Conservation (phyloP, 2,888 invertebrate species). For the Notocelia uddmanniana region DNA sequence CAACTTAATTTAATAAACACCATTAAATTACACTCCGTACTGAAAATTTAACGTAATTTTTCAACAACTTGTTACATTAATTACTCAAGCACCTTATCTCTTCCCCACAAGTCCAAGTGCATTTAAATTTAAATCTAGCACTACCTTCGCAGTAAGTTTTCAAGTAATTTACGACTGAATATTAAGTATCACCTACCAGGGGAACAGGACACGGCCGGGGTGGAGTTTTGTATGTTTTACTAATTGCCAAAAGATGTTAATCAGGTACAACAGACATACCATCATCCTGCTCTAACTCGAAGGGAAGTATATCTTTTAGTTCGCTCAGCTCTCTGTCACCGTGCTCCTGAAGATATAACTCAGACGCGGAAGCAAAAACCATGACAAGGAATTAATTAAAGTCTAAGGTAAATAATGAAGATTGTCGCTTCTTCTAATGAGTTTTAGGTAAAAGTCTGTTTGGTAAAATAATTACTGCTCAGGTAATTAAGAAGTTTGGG, state of each 20-base stretch:
- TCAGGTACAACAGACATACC: slow-evolving; percentile 76
- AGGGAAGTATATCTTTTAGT: slow-evolving; percentile 55
- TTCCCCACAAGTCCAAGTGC: slow-evolving; percentile 65
- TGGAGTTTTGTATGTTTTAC: slow-evolving; percentile 88
- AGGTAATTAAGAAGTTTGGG: slow-evolving; percentile 81
- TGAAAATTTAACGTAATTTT: slow-evolving; percentile 25
- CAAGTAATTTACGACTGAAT: slow-evolving; percentile 84
- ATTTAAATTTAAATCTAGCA: slow-evolving; percentile 73
- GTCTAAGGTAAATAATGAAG: slow-evolving; percentile 85
- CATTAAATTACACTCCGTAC: background rate
- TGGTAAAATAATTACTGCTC: slow-evolving; percentile 76
- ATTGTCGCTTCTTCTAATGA: slow-evolving; percentile 83
- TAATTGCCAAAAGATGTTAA: slow-evolving; percentile 88
- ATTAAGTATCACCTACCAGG: slow-evolving; percentile 85
- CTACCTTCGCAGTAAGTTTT: slow-evolving; percentile 82
- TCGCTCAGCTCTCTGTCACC: slow-evolving; percentile 56
- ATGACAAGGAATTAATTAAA: slow-evolving; percentile 87
- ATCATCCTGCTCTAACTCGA: slow-evolving; percentile 59
- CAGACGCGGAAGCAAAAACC: slow-evolving; percentile 85
- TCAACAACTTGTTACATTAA: slow-evolving; percentile 44
- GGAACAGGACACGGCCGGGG: slow-evolving; percentile 83
- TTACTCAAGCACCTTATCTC: slow-evolving; percentile 66
- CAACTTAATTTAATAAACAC: slow-evolving; percentile 25
- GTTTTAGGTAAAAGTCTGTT: slow-evolving; percentile 72
- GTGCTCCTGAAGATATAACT: slow-evolving; percentile 75